Evolutionary conservation across 2,888 invertebrate species (phyloP), one percentile per base, ranked within the genome.

Genomic region (Oligia latruncula): DNA sequence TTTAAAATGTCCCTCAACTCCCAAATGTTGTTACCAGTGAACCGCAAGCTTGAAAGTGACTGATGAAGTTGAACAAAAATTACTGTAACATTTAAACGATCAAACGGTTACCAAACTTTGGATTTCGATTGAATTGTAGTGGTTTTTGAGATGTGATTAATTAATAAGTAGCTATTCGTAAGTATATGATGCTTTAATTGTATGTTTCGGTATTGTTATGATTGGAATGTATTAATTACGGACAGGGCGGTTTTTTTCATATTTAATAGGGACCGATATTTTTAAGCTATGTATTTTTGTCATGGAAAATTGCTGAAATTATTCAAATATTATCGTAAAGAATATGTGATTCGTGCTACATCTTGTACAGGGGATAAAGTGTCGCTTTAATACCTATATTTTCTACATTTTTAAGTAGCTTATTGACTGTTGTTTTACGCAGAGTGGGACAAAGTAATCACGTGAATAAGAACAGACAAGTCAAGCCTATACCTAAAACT

Each of bases 131-230:
- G 89, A 91, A 88, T 89, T 83, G 90, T 94, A 91, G 93, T 93
- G 93, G 91, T 93, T 95, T 88, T 94, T 95, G 96, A 90, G 92
- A 96, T 95, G 96, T 96, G 95, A 96, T 94, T 94, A 89, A 89
- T 90, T 86, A 87, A 87, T 88, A 90, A 89, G 81, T 85, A 92
- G 89, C 90, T 90, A 90, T 91, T 92, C 93, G 93, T 93, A 91
- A 93, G 92, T 92, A 92, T 77, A 66, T 43, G 62, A 43, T 23
- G 5, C 71, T 83, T 67, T 60, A 0, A 64, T 17, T 68, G 1
- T 65, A 55, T 67, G 17, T 64, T 64, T 68, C 3, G 29, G 23
- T 77, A 60, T 58, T 62, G 6, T 58, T 70, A 40, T 65, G 4
- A 23, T 58, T 67, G 1, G 5, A 84, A 70, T 67, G 40, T 80